These are phyloP conservation scores for Cheilosia variabilis DNA, from an alignment of 2,888 invertebrate genomes.

Conservation along the genomic window DNA sequence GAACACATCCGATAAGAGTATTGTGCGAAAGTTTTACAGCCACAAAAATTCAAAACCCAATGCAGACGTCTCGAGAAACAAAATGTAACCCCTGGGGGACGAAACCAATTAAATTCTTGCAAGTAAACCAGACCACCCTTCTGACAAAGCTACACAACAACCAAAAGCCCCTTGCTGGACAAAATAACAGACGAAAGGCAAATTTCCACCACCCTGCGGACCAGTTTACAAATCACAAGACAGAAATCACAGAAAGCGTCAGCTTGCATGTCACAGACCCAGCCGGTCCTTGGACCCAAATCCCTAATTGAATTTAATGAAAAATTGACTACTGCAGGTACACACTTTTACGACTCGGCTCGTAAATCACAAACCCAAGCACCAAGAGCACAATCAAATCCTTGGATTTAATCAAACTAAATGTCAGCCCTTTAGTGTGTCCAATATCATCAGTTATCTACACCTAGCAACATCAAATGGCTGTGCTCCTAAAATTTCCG, in stretches of 20 bases:
- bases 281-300: neutral
- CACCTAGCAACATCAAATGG: neutral
- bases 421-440: slow-evolving; percentile 43
- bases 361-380: slow-evolving; percentile 50
- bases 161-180: too few relatives aligned
- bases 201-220: neutral
- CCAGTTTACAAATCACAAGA: neutral
- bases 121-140: too few relatives aligned
- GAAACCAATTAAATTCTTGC: too few relatives aligned
- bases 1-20: too few relatives aligned
- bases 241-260: slow-evolving; percentile 3
- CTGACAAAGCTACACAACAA: too few relatives aligned
- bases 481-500: slow-evolving; percentile 27
- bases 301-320: slow-evolving; percentile 46
- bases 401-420: slow-evolving; percentile 64
- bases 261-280: slow-evolving; percentile 9
- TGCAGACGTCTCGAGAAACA: too few relatives aligned
- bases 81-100: too few relatives aligned
- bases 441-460: slow-evolving; percentile 34
- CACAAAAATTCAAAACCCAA: too few relatives aligned
- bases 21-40: too few relatives aligned
- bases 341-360: slow-evolving; percentile 15
- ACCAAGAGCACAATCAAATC: slow-evolving; percentile 42
- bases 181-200: neutral
- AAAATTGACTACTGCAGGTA: slow-evolving; percentile 32